phyloP scores from a whole-genome alignment of 2,113 vertebrate species.

The Channa argus region DNA sequence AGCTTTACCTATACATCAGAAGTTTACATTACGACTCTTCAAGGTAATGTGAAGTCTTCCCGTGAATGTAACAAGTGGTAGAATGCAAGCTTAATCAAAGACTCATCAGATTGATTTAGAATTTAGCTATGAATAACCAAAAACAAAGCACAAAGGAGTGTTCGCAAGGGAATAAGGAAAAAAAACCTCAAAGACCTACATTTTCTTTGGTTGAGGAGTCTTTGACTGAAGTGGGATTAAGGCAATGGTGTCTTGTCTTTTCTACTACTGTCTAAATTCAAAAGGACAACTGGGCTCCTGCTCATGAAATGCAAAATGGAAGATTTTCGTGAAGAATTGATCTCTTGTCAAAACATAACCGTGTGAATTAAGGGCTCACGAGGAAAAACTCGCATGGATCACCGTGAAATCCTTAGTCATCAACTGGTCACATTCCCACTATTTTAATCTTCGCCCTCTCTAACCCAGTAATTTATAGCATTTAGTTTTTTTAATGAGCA shows the following conservation, averaged over 20 bases:
- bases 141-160: background rate
- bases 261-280: slow-evolving; percentile 1
- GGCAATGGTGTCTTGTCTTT: slow-evolving; percentile 2
- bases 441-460: background rate
- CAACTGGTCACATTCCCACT: background rate
- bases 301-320: background rate
- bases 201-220: background rate
- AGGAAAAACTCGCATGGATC: background rate
- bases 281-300: background rate
- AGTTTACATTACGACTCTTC: too few species aligned
- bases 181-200: background rate
- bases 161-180: background rate
- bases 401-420: background rate
- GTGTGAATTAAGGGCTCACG: too few species aligned
- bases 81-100: too few species aligned
- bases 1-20: background rate
- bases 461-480: background rate
- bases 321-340: background rate
- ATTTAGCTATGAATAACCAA: background rate
- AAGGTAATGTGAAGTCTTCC: too few species aligned
- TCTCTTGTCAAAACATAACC: background rate
- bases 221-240: slow-evolving; percentile 24
- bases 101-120: too few species aligned
- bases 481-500: background rate
- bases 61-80: too few species aligned